phyloP scores from a whole-genome alignment of 1,140 invertebrate genomes.

The Hermetia illucens region DNA sequence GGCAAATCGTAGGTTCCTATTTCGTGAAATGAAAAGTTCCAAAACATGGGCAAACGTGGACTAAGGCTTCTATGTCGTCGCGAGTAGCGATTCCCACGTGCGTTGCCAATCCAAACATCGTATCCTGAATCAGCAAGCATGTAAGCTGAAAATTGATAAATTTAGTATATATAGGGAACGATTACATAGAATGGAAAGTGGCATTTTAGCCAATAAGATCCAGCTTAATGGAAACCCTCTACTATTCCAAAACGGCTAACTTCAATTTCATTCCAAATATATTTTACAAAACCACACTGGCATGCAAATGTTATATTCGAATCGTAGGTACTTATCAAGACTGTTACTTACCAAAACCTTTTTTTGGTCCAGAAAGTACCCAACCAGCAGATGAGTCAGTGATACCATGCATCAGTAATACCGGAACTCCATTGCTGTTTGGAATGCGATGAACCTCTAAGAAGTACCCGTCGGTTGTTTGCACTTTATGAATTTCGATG shows the following conservation, averaged over 20 bases:
- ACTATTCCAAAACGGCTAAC: too few species aligned
- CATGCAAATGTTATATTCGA: too few species aligned
- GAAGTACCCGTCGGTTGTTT: conserved; percentile 46
- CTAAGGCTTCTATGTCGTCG: background rate
- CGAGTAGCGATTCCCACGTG: conserved; percentile 3
- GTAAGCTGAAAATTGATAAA: conserved; percentile 20
- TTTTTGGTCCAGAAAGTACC: conserved; percentile 50
- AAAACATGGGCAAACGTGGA: conserved; percentile 21
- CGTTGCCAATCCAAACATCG: conserved; percentile 42
- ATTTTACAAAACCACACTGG: too few species aligned
- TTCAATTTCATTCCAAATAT: too few species aligned
- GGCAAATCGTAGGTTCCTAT: conserved; percentile 39
- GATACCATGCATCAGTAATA: conserved; percentile 51
- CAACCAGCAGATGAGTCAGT: conserved; percentile 48
- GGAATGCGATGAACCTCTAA: conserved; percentile 42
- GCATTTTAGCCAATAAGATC: too few species aligned
- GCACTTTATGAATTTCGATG: conserved; percentile 37
- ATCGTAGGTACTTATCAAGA: too few species aligned
- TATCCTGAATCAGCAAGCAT: conserved; percentile 37
- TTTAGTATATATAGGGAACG: too few species aligned
- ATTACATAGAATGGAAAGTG: too few species aligned
- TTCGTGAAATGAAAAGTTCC: conserved; percentile 17
- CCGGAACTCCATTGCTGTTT: conserved; percentile 24
- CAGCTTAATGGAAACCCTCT: too few species aligned
- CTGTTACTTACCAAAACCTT: conserved; percentile 38